Evolutionary conservation across 2,888 invertebrate genomes (phyloP), one percentile per base, ranked within the genome.

Genomic region (Mythimna pallens): DNA sequence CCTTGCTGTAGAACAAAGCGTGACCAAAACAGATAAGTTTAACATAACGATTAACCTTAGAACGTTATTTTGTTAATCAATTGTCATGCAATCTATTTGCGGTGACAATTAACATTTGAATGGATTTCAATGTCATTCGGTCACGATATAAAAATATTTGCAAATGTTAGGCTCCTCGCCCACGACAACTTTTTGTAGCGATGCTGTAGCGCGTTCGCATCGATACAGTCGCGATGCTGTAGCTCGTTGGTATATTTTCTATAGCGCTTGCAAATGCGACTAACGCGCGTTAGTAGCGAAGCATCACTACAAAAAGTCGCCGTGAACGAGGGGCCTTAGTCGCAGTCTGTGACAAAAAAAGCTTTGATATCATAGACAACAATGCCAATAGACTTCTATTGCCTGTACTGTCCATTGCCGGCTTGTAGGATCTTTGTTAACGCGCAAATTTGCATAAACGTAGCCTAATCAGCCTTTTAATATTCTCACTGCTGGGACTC

Each of bases 101-200:
- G 36, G 25, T 30, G 34, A 36, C 52, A 40, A 73, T 80, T 80
- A 82, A 62, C 69, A 52, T 61, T 69, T 25, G 58, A 65, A 74
- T 68, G 34, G 14, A 9, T 65, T 82, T 34, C 74, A 82, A 79
- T 79, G 83, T 59, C 67, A 68, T 55, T 74, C 2, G 43, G 10
- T 62, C 82, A 72, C 66, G 81, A 54, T 10, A 64, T 8, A 7
- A 43, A 1, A 61, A 66, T 67, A 58, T 82, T 78, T 73, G 50
- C 25, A 2, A 69, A 66, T 0, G 25, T 1, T 3, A 25, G 25
- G 25, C 25, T 2, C 25, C 25, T 25, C 25, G 25, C 25, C 25
- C 25, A 25, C 1, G 25, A 2, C 25, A 2, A 25, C 25, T 25
- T 25, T 25, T 25, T 25, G 25, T 25, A 25, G 25, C 25, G 25